Evolutionary conservation across 2,888 invertebrate genomes (phyloP).

Genomic region (Drosophila silvestris): DNA sequence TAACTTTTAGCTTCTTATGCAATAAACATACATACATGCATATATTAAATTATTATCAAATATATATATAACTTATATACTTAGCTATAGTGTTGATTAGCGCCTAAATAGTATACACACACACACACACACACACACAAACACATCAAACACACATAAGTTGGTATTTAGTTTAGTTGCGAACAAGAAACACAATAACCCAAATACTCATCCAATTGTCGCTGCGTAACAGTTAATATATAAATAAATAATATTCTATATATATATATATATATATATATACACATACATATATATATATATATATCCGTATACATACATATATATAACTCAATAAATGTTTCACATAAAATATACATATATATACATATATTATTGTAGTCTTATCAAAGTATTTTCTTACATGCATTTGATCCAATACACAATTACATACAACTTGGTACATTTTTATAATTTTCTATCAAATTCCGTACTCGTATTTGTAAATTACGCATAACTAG

Average conservation of each 20-base stretch:
- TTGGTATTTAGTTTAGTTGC: slow-evolving; percentile 56
- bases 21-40: slow-evolving; percentile 47
- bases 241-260: slow-evolving; percentile 42
- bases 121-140: slow-evolving; percentile 30
- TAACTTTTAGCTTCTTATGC: slow-evolving; percentile 71
- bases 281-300: slow-evolving; percentile 12
- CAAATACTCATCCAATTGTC: slow-evolving; percentile 58
- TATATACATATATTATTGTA: slow-evolving; percentile 57
- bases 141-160: slow-evolving; percentile 33
- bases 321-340: slow-evolving; percentile 71
- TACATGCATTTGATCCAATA: slow-evolving; percentile 33
- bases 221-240: slow-evolving; percentile 52
- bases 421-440: slow-evolving; percentile 25
- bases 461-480: slow-evolving; percentile 16
- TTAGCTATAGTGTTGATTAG: slow-evolving; percentile 71
- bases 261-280: slow-evolving; percentile 19
- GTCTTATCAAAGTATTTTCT: slow-evolving; percentile 46
- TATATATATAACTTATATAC: slow-evolving; percentile 42
- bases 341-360: slow-evolving; percentile 73
- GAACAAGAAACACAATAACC: slow-evolving; percentile 22
- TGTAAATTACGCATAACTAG: slow-evolving; percentile 51
- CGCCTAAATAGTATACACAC: slow-evolving; percentile 54
- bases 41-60: slow-evolving; percentile 51
- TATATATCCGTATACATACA: slow-evolving; percentile 43
- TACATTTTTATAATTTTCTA: slow-evolving; percentile 15